Conservation (phyloP, 1,140 invertebrate genomes). For the Brachionus rotundiformis region DNA sequence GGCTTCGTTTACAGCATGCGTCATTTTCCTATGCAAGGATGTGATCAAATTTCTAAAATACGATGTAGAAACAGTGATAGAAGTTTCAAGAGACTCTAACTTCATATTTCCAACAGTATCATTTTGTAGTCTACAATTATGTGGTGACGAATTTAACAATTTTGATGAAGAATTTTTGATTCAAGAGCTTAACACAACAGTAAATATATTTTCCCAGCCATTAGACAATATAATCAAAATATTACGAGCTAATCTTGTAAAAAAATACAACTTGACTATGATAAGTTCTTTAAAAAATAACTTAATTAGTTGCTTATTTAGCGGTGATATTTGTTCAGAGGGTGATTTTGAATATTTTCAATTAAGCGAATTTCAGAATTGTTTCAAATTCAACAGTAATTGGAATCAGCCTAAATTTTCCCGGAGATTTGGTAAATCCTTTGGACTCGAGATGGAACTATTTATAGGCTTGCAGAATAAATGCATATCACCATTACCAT, state of each 20-base stretch:
- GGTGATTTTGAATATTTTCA: constrained; percentile 22
- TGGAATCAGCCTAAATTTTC: not conserved
- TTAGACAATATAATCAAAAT: not conserved
- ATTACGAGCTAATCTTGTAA: not conserved
- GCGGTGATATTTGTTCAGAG: constrained; percentile 15
- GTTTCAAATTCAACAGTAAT: constrained; percentile 28
- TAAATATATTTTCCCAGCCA: not conserved
- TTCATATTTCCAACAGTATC: constrained; percentile 22
- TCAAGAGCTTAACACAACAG: not conserved
- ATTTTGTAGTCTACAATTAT: constrained; percentile 27
- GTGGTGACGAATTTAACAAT: not conserved
- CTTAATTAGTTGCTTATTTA: constrained; percentile 14
- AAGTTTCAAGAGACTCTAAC: constrained; percentile 28
- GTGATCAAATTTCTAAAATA: not conserved
- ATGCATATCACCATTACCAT: not conserved
- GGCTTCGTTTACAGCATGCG: not conserved
- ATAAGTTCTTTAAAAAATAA: not conserved
- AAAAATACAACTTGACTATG: not conserved
- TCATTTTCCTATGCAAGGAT: not conserved
- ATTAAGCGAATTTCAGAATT: not conserved
- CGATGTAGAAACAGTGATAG: constrained; percentile 36
- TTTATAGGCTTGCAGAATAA: not conserved
- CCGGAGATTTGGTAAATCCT: not conserved
- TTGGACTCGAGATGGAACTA: constrained; percentile 9
- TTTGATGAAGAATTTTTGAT: not conserved